phyloP scores from a whole-genome alignment of 2,113 vertebrate species.

The Gavia stellata region DNA sequence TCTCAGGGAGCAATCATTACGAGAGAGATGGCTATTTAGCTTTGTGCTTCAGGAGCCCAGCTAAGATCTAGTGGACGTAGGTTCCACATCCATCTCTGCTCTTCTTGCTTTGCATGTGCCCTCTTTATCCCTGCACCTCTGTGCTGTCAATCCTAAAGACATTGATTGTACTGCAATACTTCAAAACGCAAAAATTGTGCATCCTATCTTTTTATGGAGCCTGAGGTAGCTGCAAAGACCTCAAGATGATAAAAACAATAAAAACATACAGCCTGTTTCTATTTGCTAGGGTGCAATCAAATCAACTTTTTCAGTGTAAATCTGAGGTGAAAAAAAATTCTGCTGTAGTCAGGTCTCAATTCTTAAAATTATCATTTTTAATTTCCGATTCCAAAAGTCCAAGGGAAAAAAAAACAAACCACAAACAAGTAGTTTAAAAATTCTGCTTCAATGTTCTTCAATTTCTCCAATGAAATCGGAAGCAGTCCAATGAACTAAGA shows the following conservation, averaged over 20 bases:
- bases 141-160: neutral
- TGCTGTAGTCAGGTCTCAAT: neutral
- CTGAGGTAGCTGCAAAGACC: neutral
- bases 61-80: neutral
- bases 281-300: neutral
- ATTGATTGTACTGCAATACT: neutral
- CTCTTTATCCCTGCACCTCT: neutral
- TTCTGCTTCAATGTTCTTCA: neutral
- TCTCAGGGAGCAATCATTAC: neutral
- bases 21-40: neutral
- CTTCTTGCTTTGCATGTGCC: neutral
- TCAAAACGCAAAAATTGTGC: neutral
- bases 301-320: neutral
- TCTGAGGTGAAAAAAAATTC: neutral
- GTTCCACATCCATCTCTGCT: neutral
- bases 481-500: neutral
- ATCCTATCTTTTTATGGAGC: neutral
- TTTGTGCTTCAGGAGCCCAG: neutral
- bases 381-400: neutral
- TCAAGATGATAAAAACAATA: neutral
- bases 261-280: neutral
- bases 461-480: neutral
- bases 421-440: neutral
- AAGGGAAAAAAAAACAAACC: fast-evolving
- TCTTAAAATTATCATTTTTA: neutral